Conservation (phyloP, 2,888 invertebrate species). For the Pedicia rivosa region DNA sequence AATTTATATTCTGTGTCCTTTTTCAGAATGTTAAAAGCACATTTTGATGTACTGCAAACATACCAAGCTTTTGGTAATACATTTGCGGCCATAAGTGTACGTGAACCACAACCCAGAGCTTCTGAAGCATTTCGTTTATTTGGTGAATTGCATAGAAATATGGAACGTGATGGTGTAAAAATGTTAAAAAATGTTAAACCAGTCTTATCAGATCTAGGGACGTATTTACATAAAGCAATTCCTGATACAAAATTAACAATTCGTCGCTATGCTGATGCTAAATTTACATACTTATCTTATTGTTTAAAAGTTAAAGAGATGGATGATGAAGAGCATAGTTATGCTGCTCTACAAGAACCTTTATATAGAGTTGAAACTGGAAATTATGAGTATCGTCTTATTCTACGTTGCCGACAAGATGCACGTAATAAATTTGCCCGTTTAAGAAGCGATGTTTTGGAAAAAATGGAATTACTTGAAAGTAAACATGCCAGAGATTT, state of each 20-base stretch:
- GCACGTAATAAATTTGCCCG: constrained; percentile 75
- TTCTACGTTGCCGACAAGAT: constrained; percentile 90
- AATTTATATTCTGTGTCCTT: too few relatives aligned
- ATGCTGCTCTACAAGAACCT: constrained; percentile 84
- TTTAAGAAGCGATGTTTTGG: constrained; percentile 76
- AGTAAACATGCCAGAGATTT: constrained; percentile 97
- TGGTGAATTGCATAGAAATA: constrained; percentile 81
- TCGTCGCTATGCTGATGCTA: constrained; percentile 94
- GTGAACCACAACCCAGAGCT: constrained; percentile 89
- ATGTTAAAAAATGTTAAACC: constrained; percentile 87
- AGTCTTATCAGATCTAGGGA: constrained; percentile 86
- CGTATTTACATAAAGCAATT: constrained; percentile 93
- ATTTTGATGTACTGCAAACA: constrained; percentile 78
- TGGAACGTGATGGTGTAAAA: constrained; percentile 79
- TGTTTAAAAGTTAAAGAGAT: constrained; percentile 99
- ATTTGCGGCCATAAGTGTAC: constrained; percentile 85
- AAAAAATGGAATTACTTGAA: constrained; percentile 92
- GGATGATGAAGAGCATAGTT: constrained; percentile 97
- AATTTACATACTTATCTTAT: constrained; percentile 98
- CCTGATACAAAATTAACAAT: constrained; percentile 96
- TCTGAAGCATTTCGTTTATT: constrained; percentile 91
- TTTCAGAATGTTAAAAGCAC: constrained; percentile 49
- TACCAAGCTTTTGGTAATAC: constrained; percentile 87
- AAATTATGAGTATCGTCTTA: constrained; percentile 95
- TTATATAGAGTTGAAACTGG: constrained; percentile 96